phyloP scores from a whole-genome alignment of 2,113 vertebrate species.

The Myotis lucifugus region DNA sequence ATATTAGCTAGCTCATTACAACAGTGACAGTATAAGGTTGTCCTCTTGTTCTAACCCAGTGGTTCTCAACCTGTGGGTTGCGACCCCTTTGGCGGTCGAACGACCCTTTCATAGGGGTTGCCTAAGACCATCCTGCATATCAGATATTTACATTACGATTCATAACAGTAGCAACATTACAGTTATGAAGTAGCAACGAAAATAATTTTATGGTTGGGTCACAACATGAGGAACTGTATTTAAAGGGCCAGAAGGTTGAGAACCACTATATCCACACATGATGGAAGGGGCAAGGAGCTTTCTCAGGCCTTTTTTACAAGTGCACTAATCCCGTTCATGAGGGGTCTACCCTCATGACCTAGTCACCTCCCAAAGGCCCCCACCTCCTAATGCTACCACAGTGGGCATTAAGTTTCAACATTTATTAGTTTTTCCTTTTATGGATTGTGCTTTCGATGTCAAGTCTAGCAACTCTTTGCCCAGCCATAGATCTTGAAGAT shows the following conservation, averaged over 20 bases:
- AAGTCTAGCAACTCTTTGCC: not conserved
- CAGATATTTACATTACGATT: no score
- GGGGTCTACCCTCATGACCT: not conserved
- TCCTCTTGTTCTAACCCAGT: not conserved
- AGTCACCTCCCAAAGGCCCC: not conserved
- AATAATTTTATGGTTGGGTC: no score
- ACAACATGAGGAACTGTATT: no score
- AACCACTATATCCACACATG: no score
- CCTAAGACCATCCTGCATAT: no score
- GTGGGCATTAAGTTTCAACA: not conserved
- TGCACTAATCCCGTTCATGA: not conserved
- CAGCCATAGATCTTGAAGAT: not conserved
- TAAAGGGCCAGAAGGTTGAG: no score
- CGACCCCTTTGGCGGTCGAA: no score
- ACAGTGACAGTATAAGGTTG: not conserved
- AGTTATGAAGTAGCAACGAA: no score
- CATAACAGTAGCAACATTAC: no score
- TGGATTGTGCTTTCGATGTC: conserved; percentile 7
- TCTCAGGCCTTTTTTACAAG: not conserved
- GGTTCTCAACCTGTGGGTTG: no score
- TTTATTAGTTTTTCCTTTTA: not conserved
- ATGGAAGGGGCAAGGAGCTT: not conserved
- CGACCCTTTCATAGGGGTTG: no score
- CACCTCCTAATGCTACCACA: not conserved
- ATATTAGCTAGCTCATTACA: not conserved